phyloP scores from a whole-genome alignment of 1,140 invertebrate species.

The Amphibalanus amphitrite region DNA sequence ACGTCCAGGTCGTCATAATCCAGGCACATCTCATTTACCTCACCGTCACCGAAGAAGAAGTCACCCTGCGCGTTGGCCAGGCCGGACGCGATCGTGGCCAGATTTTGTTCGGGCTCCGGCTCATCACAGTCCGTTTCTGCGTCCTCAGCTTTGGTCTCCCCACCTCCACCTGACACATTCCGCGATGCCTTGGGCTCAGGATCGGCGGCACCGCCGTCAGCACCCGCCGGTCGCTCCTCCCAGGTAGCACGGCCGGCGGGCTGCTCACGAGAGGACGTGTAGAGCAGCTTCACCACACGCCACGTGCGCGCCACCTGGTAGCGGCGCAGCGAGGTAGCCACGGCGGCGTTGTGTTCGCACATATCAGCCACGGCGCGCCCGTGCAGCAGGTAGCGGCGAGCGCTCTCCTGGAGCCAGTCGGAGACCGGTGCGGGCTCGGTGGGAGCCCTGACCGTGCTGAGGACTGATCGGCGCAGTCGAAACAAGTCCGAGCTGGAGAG shows the following conservation, averaged over 20 bases:
- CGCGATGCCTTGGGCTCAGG: no score
- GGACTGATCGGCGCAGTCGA: no score
- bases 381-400: constrained; percentile 43
- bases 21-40: constrained; percentile 18
- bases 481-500: no score
- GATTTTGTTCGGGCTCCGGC: constrained; percentile 23
- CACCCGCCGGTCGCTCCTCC: neutral
- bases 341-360: constrained; percentile 67
- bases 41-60: constrained; percentile 49
- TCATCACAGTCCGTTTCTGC: constrained; percentile 27
- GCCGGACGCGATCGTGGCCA: constrained; percentile 25
- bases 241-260: constrained; percentile 11
- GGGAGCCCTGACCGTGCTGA: no score
- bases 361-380: constrained; percentile 58
- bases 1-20: constrained; percentile 15
- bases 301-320: constrained; percentile 37
- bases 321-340: constrained; percentile 51
- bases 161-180: constrained; percentile 11
- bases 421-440: no score
- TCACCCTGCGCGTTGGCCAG: constrained; percentile 31
- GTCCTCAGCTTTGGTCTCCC: constrained; percentile 22
- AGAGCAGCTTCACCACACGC: constrained; percentile 27
- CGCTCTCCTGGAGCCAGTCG: no score
- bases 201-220: neutral
- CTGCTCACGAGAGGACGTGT: no score